Percentiles rank a stretch among this genome's conserved stretches.
phyloP scores from a whole-genome alignment of 2,888 invertebrate species.

The Pyrocoelia pectoralis region DNA sequence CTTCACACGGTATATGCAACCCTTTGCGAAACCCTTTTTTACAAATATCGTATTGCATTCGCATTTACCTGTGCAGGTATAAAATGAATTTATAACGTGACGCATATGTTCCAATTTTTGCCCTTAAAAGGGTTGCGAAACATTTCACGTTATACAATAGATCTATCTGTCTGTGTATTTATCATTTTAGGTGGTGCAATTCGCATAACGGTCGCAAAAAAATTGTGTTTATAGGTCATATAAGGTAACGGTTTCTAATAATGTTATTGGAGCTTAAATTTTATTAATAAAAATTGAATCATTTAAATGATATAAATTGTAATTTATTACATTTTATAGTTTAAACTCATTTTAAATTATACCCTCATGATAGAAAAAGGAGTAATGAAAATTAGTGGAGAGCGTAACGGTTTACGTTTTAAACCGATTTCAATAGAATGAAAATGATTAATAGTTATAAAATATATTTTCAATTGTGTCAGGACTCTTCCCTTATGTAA shows the following conservation, averaged over 20 bases:
- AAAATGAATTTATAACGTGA: slow-evolving; percentile 40
- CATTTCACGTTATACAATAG: slow-evolving; percentile 47
- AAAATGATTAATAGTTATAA: slow-evolving; percentile 35
- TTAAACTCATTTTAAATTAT: neutral
- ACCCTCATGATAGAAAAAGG: slow-evolving; percentile 7
- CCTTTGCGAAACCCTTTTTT: slow-evolving; percentile 41
- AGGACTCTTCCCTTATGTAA: slow-evolving; percentile 40
- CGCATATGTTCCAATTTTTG: slow-evolving; percentile 48
- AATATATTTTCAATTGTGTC: slow-evolving; percentile 30
- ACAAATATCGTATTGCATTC: slow-evolving; percentile 38
- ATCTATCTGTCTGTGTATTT: slow-evolving; percentile 45
- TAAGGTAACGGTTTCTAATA: slow-evolving; percentile 6
- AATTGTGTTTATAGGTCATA: slow-evolving; percentile 31
- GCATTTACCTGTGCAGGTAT: slow-evolving; percentile 44
- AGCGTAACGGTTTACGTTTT: slow-evolving; percentile 34
- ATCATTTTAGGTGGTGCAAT: slow-evolving; percentile 35
- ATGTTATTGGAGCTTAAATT: neutral
- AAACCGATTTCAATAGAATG: slow-evolving; percentile 24
- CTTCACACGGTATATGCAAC: slow-evolving; percentile 45
- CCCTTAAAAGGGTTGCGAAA: slow-evolving; percentile 48
- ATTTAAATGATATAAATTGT: slow-evolving; percentile 11
- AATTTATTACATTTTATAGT: slow-evolving; percentile 4
- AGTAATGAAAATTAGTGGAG: slow-evolving; percentile 2
- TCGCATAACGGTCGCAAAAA: slow-evolving; percentile 29
- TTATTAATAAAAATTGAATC: neutral